phyloP scores from a whole-genome alignment of 2,888 invertebrate genomes.

The Galerucella calmariensis region DNA sequence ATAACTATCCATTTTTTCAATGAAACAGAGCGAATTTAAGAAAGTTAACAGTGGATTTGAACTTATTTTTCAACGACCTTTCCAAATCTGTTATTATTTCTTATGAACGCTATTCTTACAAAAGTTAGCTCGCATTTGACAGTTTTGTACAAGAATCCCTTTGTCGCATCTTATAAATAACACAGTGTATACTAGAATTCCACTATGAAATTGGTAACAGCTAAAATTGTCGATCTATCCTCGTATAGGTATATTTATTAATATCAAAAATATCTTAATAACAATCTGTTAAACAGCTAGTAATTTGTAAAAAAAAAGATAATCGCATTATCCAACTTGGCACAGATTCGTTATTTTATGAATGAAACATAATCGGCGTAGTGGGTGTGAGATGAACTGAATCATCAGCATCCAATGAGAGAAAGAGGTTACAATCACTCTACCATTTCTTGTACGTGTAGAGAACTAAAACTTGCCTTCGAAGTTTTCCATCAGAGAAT shows the following conservation, averaged over 20 bases:
- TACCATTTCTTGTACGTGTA: slow-evolving; percentile 5
- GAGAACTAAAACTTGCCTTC: slow-evolving; percentile 13
- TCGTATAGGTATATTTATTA: slow-evolving; percentile 2
- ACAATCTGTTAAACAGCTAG: not conserved
- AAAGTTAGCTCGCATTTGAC: too few species aligned
- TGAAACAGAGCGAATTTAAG: too few species aligned
- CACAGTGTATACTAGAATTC: too few species aligned
- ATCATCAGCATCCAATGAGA: slow-evolving; percentile 25
- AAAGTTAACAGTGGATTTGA: too few species aligned
- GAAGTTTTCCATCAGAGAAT: slow-evolving; percentile 29
- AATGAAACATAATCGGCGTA: slow-evolving; percentile 41
- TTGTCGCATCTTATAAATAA: too few species aligned
- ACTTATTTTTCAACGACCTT: too few species aligned
- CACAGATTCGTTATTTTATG: slow-evolving; percentile 46
- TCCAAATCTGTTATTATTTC: too few species aligned
- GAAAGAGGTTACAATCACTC: slow-evolving; percentile 16
- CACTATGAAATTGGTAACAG: not conserved
- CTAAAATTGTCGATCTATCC: not conserved
- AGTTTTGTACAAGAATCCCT: too few species aligned
- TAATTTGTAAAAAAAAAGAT: slow-evolving; percentile 6
- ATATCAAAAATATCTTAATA: not conserved
- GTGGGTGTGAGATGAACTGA: slow-evolving; percentile 41
- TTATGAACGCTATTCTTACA: too few species aligned
- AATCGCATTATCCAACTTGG: slow-evolving; percentile 36
- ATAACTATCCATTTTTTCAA: too few species aligned